Conservation (phyloP, 2,797 vertebrate genomes). For the Chromis chromis region DNA sequence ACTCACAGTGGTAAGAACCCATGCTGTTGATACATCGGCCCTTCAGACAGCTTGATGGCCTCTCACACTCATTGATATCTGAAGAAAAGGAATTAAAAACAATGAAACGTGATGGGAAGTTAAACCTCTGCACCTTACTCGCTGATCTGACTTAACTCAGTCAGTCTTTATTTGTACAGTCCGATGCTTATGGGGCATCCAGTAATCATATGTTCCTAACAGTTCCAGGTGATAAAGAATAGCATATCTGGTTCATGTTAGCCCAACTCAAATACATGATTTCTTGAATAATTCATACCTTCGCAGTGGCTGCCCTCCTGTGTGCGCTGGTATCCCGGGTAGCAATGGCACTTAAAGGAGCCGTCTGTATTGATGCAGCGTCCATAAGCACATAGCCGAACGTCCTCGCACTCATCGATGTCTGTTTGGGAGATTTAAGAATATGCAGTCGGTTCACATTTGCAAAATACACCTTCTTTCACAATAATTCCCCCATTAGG, state of each 20-base stretch:
- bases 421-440: conserved; percentile 74
- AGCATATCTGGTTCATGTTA: not conserved
- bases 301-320: conserved; percentile 91
- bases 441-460: not conserved
- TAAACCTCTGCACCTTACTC: not conserved
- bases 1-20: conserved; percentile 92
- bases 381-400: conserved; percentile 86
- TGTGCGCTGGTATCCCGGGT: conserved; percentile 88
- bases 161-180: not conserved
- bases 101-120: conserved; percentile 2
- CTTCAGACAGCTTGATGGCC: conserved; percentile 86
- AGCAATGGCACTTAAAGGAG: conserved; percentile 90
- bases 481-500: not conserved
- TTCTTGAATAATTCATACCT: conserved; percentile 68
- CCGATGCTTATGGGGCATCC: not conserved
- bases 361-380: conserved; percentile 89
- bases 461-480: not conserved
- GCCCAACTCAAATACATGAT: not conserved
- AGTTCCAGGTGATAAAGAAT: not conserved
- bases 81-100: conserved; percentile 39
- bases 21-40: conserved; percentile 92
- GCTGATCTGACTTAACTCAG: not conserved
- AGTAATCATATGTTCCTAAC: not conserved
- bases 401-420: conserved; percentile 88
- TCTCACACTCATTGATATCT: conserved; percentile 93